Conservation (phyloP, 2,113 vertebrate species). For the Rhinolophus sinicus region DNA sequence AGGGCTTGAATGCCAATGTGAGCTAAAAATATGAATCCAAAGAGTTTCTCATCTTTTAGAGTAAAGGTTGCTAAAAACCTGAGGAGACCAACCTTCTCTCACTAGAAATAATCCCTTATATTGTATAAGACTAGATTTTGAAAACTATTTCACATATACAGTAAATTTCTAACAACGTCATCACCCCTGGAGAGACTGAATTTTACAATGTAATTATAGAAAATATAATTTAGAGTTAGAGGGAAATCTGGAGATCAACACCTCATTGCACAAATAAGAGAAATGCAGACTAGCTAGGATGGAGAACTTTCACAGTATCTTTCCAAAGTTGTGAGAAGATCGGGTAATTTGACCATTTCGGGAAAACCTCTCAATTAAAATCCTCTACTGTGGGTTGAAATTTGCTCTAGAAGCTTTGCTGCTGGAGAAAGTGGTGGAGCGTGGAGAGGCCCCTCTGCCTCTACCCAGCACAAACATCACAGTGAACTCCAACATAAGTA, state of each 20-base stretch:
- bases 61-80: conserved; percentile 27
- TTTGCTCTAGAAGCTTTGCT: not conserved
- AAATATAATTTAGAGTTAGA: not conserved
- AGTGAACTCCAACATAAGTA: not conserved
- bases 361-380: not conserved
- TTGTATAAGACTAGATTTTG: not conserved
- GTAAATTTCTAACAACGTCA: not conserved
- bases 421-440: not conserved
- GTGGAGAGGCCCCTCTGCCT: not conserved
- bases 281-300: not conserved
- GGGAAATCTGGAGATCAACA: not conserved
- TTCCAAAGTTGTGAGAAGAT: not conserved
- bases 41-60: not conserved
- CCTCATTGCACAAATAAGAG: not conserved
- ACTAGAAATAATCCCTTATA: not conserved
- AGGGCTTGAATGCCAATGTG: not conserved
- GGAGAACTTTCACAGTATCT: not conserved
- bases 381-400: not conserved
- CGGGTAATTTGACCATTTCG: not conserved
- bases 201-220: not conserved
- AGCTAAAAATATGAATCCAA: conserved; percentile 55
- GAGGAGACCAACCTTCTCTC: not conserved
- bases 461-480: not conserved
- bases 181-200: not conserved
- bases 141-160: not conserved